Evolutionary conservation across 2,113 vertebrate genomes (phyloP).

Genomic region (Galeopterus variegatus): DNA sequence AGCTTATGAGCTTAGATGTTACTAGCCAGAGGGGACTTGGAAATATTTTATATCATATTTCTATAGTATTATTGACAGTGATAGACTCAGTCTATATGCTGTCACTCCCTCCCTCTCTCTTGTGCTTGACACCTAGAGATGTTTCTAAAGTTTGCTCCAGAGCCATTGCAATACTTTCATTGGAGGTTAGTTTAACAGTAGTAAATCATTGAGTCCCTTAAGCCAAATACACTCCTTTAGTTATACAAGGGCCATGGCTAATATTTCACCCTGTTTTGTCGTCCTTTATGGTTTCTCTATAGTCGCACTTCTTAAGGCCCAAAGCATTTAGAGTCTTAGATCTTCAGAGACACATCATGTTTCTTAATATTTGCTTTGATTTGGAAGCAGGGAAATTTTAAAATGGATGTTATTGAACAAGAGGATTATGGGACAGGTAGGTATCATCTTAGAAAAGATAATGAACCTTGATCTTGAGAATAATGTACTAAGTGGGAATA

Average conservation of each 20-base stretch:
- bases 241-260: conserved; percentile 55
- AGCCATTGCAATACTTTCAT: conserved; percentile 46
- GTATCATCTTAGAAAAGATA: conserved; percentile 73
- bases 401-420: conserved; percentile 79
- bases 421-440: conserved; percentile 66
- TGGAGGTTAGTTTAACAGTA: conserved; percentile 68
- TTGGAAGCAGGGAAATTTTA: conserved; percentile 73
- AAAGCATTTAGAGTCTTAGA: conserved; percentile 78
- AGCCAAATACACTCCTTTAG: conserved; percentile 67
- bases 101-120: conserved; percentile 38
- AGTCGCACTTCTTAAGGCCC: conserved; percentile 73
- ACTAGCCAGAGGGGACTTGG: conserved; percentile 67
- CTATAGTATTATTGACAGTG: conserved; percentile 73
- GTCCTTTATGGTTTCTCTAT: conserved; percentile 76
- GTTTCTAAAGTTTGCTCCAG: conserved; percentile 70
- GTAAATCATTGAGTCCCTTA: conserved; percentile 69
- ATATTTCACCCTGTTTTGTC: conserved; percentile 77
- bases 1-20: conserved; percentile 67
- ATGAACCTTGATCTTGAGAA: conserved; percentile 80
- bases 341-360: conserved; percentile 79
- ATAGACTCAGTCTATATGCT: conserved; percentile 65
- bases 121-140: conserved; percentile 58
- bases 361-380: conserved; percentile 82
- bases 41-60: conserved; percentile 74
- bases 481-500: conserved; percentile 75